A percentile compares a stretch with the other conserved stretches of the same genome.
Conservation (phyloP, 2,888 invertebrate species). For the Lithodes maja region DNA sequence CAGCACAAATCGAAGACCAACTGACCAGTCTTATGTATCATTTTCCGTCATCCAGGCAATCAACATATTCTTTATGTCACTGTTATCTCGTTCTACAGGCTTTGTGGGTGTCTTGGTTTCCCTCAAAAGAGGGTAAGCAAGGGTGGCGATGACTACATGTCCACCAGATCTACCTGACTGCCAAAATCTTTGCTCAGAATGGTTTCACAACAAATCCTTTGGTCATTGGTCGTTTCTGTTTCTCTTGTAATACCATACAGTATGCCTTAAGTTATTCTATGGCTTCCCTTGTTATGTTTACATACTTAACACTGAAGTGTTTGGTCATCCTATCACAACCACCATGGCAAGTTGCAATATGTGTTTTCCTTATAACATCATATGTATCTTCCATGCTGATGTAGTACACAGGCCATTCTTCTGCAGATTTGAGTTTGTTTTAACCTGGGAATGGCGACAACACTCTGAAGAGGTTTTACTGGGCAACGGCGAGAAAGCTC, state of each 20-base stretch:
- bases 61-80: slow-evolving; percentile 25
- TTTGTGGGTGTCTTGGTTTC: slow-evolving; percentile 40
- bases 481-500: too few species aligned
- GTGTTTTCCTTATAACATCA: slow-evolving; percentile 19
- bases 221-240: not conserved
- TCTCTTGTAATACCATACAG: not conserved
- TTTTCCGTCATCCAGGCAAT: slow-evolving; percentile 39
- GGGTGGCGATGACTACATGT: slow-evolving; percentile 18
- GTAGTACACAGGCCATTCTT: slow-evolving; percentile 7
- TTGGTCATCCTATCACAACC: slow-evolving; percentile 40
- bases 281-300: slow-evolving; percentile 9
- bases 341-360: slow-evolving; percentile 34
- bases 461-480: too few species aligned
- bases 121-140: slow-evolving; percentile 21
- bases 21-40: slow-evolving; percentile 26
- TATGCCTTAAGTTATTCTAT: slow-evolving; percentile 15
- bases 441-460: too few species aligned
- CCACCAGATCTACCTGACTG: slow-evolving; percentile 19
- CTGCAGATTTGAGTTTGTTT: too few species aligned
- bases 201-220: slow-evolving; percentile 5
- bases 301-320: slow-evolving; percentile 26
- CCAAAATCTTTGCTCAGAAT: slow-evolving; percentile 5
- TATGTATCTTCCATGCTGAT: slow-evolving; percentile 34
- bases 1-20: slow-evolving; percentile 30
- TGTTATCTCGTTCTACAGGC: slow-evolving; percentile 34